Percentiles rank a stretch among this genome's conserved stretches.
Evolutionary conservation across 1,140 invertebrate genomes (phyloP).

Genomic region (Eubasilissa regina): DNA sequence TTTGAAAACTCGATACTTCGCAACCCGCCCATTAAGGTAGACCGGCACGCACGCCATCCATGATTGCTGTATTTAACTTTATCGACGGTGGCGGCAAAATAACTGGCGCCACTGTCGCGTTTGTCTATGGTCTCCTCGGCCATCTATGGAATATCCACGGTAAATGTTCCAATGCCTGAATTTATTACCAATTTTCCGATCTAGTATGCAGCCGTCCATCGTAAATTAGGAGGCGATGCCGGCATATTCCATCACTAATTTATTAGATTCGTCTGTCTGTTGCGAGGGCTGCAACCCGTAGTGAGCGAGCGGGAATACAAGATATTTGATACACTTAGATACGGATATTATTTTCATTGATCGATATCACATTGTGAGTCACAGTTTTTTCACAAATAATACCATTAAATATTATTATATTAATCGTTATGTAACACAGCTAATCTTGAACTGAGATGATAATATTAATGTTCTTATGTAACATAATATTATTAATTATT

Average conservation of each 20-base stretch:
- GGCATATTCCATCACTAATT: conserved; percentile 32
- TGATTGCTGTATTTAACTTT: conserved; percentile 53
- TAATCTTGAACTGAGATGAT: too few species aligned
- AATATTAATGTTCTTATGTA: too few species aligned
- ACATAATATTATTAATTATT: too few species aligned
- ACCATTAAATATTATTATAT: too few species aligned
- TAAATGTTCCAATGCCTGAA: conserved; percentile 31
- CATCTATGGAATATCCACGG: conserved; percentile 16
- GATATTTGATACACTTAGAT: too few species aligned
- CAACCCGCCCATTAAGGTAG: conserved; percentile 20
- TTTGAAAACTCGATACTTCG: background rate
- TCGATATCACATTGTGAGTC: too few species aligned
- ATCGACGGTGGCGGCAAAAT: conserved; percentile 49
- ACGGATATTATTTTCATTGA: too few species aligned
- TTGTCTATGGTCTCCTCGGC: conserved; percentile 42
- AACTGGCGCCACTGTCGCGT: conserved; percentile 42
- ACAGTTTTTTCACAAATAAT: too few species aligned
- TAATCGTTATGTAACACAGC: too few species aligned
- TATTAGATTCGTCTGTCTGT: conserved; percentile 24
- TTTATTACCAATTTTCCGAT: conserved; percentile 42
- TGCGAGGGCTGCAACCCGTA: background rate
- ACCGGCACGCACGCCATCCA: conserved; percentile 43
- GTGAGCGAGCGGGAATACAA: background rate
- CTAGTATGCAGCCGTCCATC: conserved; percentile 32
- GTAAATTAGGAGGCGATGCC: conserved; percentile 32